phyloP scores from a whole-genome alignment of 2,888 invertebrate species.

The Frankliniella intonsa region DNA sequence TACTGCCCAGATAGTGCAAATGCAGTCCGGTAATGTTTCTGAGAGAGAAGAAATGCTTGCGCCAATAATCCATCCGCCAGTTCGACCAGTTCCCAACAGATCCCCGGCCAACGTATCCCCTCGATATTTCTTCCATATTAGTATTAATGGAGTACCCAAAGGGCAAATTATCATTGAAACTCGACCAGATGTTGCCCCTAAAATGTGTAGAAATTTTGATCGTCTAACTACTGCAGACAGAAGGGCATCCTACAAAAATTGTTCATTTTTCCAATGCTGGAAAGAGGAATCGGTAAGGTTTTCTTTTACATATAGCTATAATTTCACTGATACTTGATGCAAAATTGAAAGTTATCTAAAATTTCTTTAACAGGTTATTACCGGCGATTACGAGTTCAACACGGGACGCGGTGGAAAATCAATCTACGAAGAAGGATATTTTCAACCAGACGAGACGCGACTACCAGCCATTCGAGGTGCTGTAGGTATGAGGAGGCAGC shows the following conservation, averaged over 20 bases:
- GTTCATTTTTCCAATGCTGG: conserved; percentile 78
- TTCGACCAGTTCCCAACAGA: conserved; percentile 45
- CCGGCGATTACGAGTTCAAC: conserved; percentile 73
- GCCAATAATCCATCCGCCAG: conserved; percentile 48
- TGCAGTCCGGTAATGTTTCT: not conserved
- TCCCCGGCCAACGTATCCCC: conserved; percentile 54
- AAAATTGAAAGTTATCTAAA: not conserved
- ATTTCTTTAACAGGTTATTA: conserved; percentile 29
- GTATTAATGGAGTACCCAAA: conserved; percentile 63
- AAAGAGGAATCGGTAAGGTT: conserved; percentile 67
- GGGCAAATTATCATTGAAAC: conserved; percentile 74
- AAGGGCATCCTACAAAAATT: conserved; percentile 73
- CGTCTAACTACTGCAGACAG: conserved; percentile 66
- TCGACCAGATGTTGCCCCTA: conserved; percentile 70
- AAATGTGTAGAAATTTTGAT: conserved; percentile 75
- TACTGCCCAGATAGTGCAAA: conserved; percentile 40
- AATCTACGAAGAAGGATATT: conserved; percentile 70
- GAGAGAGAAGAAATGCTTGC: not conserved
- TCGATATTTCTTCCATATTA: conserved; percentile 70
- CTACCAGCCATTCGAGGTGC: conserved; percentile 69
- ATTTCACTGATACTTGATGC: too few relatives aligned
- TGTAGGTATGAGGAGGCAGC: conserved; percentile 76
- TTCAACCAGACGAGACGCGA: conserved; percentile 76
- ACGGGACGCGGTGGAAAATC: conserved; percentile 75
- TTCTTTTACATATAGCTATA: too few relatives aligned